These are phyloP conservation scores for Mycalesis mineus DNA, from an alignment of 2,888 invertebrate species.

Conservation along the genomic window DNA sequence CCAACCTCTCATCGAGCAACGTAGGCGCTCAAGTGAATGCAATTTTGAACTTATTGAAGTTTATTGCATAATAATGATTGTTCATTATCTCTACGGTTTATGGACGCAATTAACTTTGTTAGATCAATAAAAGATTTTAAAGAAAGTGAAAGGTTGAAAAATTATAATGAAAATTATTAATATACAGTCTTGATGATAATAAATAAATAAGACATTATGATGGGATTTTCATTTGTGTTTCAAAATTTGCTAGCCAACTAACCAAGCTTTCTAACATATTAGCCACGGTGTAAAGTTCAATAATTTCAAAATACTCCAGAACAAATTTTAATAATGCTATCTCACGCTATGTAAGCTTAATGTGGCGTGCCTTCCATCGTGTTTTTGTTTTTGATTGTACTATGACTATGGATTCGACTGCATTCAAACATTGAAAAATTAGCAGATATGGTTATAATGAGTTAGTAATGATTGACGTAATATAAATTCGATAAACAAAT, in stretches of 20 bases:
- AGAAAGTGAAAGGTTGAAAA: slow-evolving; percentile 24
- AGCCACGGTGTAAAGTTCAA: slow-evolving; percentile 30
- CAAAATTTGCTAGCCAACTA: background rate
- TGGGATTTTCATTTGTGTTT: background rate
- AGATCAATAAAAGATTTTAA: slow-evolving; percentile 17
- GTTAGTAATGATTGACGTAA: no score
- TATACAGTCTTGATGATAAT: slow-evolving; percentile 7
- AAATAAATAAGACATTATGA: slow-evolving; percentile 5
- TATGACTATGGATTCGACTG: background rate
- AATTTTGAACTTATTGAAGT: slow-evolving; percentile 17
- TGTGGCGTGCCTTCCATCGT: background rate
- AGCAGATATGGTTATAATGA: no score
- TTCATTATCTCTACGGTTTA: slow-evolving; percentile 13
- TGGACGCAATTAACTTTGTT: slow-evolving; percentile 21
- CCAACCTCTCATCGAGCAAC: slow-evolving; percentile 9
- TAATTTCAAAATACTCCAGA: slow-evolving; percentile 26
- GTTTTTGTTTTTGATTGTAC: background rate
- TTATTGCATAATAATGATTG: slow-evolving; percentile 18
- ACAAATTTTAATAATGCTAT: slow-evolving; percentile 10
- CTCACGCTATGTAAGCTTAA: slow-evolving; percentile 5
- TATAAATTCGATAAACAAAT: no score
- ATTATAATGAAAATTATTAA: slow-evolving; percentile 8
- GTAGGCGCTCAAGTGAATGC: slow-evolving; percentile 18
- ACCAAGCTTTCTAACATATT: slow-evolving; percentile 11
- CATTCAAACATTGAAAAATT: no score